A percentile compares a stretch with the other conserved stretches of the same genome.
phyloP scores from a whole-genome alignment of 1,140 invertebrate genomes.

The Sipha flava region DNA sequence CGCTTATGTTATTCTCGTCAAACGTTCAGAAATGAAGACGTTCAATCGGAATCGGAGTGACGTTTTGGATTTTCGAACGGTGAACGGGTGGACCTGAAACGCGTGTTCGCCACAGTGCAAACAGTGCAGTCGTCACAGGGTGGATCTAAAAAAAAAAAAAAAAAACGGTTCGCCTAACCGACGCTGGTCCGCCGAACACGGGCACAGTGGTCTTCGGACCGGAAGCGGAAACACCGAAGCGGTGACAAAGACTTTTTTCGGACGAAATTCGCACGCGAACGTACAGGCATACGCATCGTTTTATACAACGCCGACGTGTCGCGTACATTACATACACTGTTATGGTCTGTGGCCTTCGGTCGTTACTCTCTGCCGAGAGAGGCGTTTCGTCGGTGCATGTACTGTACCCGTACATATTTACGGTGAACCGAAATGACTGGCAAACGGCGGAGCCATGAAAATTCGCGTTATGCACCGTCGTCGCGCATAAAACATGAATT shows the following conservation, averaged over 20 bases:
- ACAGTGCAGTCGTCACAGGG: too few species aligned
- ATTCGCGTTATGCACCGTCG: not conserved
- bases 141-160: too few species aligned
- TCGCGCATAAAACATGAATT: too few species aligned
- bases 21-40: too few species aligned
- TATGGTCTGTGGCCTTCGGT: conserved; percentile 6
- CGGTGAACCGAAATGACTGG: not conserved
- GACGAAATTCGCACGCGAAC: not conserved
- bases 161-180: too few species aligned
- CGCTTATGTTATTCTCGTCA: too few species aligned
- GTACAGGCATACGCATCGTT: too few species aligned
- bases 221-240: not conserved
- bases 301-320: not conserved
- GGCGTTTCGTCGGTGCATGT: not conserved
- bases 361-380: not conserved
- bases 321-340: not conserved
- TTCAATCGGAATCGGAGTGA: too few species aligned
- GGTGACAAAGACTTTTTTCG: not conserved
- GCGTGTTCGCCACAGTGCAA: too few species aligned
- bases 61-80: too few species aligned
- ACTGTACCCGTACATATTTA: not conserved
- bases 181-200: too few species aligned
- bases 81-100: too few species aligned
- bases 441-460: not conserved
- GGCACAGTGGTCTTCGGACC: not conserved